A percentile compares a stretch with the other conserved stretches of the same genome.
Evolutionary conservation across 2,888 invertebrate species (phyloP).

Genomic region (Limnephilus lunatus): DNA sequence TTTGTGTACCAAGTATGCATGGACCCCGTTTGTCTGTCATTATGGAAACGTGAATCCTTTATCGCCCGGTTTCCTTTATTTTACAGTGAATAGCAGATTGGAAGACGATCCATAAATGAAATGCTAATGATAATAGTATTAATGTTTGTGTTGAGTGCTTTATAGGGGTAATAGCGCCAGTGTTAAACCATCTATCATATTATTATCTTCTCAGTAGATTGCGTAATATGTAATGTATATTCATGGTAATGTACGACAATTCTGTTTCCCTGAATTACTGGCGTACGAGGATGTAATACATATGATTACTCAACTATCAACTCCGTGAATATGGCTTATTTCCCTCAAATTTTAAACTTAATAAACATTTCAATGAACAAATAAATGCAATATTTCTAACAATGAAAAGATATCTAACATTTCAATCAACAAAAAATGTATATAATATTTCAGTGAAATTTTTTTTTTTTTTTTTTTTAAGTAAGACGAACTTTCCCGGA

Average conservation of each 20-base stretch:
- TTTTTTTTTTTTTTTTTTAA: no score
- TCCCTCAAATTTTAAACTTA: neutral
- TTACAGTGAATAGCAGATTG: neutral
- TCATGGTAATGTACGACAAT: neutral
- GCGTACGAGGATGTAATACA: neutral
- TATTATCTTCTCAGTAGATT: neutral
- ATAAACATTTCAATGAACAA: neutral
- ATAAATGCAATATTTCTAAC: no score
- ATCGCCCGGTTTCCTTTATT: neutral
- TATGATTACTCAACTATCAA: neutral
- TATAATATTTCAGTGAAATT: no score
- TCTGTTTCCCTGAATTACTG: neutral
- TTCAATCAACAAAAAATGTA: no score
- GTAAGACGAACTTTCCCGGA: no score
- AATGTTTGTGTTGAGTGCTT: neutral
- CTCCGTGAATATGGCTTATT: neutral
- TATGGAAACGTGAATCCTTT: neutral
- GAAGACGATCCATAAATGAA: neutral
- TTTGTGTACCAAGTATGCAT: conserved; percentile 11
- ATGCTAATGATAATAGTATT: neutral
- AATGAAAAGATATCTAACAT: no score
- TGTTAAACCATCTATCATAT: neutral
- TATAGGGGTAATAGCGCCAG: neutral
- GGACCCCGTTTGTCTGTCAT: neutral
- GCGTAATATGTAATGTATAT: neutral